These are phyloP conservation scores for Grapholita molesta DNA, from an alignment of 1,140 invertebrate genomes.

Conservation along the genomic window DNA sequence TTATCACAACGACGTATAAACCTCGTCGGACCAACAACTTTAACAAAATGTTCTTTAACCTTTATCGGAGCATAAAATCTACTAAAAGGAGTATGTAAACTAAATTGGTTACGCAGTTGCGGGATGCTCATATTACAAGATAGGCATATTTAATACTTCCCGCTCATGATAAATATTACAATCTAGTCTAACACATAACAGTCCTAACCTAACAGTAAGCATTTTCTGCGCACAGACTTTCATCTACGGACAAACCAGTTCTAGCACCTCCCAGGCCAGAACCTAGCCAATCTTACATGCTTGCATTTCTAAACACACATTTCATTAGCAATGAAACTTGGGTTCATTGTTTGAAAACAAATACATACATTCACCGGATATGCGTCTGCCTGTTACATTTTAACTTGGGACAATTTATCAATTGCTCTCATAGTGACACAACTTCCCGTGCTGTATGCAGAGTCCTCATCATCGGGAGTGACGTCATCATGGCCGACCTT, in stretches of 20 bases:
- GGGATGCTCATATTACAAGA: background rate
- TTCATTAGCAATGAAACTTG: constrained; percentile 41
- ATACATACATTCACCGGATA: constrained; percentile 38
- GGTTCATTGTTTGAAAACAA: constrained; percentile 31
- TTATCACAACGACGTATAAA: no score
- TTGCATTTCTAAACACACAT: constrained; percentile 26
- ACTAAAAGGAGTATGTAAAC: no score
- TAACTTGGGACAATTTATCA: constrained; percentile 49
- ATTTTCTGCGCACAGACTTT: background rate
- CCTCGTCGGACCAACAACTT: no score
- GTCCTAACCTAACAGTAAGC: background rate
- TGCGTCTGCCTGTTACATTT: constrained; percentile 30
- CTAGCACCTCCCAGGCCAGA: constrained; percentile 25
- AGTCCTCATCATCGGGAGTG: constrained; percentile 62
- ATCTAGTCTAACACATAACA: no score
- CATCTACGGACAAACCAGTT: constrained; percentile 40
- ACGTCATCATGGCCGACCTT: constrained; percentile 64
- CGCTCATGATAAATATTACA: background rate
- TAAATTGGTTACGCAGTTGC: background rate
- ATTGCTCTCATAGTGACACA: constrained; percentile 41
- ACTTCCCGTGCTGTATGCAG: constrained; percentile 47
- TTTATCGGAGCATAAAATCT: no score
- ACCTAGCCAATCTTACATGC: constrained; percentile 19
- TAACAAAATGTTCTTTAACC: no score
- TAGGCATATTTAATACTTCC: background rate